Evolutionary conservation across 2,113 vertebrate genomes (phyloP).

Genomic region (Paramisgurnus dabryanus): DNA sequence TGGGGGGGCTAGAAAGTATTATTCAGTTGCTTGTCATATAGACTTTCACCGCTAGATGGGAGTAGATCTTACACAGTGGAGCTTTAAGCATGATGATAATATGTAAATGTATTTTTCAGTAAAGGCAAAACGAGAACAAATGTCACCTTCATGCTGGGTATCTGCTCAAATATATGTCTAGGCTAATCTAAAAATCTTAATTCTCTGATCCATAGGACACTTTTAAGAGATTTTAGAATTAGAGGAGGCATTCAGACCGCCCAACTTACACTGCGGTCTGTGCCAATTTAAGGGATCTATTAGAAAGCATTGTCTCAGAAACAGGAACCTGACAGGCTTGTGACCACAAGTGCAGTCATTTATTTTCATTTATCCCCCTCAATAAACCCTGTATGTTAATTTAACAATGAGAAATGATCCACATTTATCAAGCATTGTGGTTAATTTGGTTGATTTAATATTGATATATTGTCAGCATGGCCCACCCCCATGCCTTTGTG

Average conservation of each 20-base stretch:
- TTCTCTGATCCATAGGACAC: not conserved
- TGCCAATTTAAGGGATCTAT: slow-evolving; percentile 32
- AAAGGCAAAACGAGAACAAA: slow-evolving; percentile 22
- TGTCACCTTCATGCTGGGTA: slow-evolving; percentile 44
- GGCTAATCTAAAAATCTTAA: not conserved
- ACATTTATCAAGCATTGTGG: slow-evolving; percentile 30
- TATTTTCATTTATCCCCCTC: slow-evolving; percentile 52
- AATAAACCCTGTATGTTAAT: slow-evolving; percentile 43
- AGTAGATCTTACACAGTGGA: no score
- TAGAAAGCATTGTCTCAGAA: not conserved
- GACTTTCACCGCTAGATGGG: no score
- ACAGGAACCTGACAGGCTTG: slow-evolving; percentile 45
- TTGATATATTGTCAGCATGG: slow-evolving; percentile 47
- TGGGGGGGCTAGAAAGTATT: no score
- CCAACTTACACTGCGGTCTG: not conserved
- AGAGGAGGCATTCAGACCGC: slow-evolving; percentile 12
- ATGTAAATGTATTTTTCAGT: slow-evolving; percentile 35
- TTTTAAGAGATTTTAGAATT: slow-evolving; percentile 14
- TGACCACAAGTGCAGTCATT: slow-evolving; percentile 46
- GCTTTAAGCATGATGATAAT: slow-evolving; percentile 31
- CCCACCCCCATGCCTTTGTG: not conserved
- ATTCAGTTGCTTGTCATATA: no score
- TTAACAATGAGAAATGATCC: slow-evolving; percentile 58
- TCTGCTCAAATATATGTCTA: slow-evolving; percentile 14
- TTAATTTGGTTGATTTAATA: slow-evolving; percentile 50